Evolutionary conservation across 2,888 invertebrate species (phyloP).

Genomic region (Incurvaria masculella): DNA sequence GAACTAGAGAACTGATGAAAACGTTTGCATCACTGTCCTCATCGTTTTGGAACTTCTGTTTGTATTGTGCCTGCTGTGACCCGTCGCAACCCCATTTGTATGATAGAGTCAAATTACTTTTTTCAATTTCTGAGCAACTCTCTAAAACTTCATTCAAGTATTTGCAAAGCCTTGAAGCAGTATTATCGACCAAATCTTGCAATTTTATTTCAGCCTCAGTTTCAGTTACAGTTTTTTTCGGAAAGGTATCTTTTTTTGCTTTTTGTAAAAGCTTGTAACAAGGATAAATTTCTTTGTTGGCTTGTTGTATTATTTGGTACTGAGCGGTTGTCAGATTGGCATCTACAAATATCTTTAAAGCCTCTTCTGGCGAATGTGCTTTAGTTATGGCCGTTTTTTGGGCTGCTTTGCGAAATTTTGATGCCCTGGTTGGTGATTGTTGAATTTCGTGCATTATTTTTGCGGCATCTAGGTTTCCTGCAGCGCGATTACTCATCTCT

Average conservation of each 20-base stretch:
- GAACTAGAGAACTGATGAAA: no score
- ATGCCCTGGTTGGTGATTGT: constrained; percentile 4
- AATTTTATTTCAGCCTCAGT: constrained; percentile 4
- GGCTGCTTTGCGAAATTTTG: constrained; percentile 4
- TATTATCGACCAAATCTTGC: constrained; percentile 7
- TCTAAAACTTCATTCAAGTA: no score
- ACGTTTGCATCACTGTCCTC: no score
- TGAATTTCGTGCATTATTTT: constrained; percentile 4
- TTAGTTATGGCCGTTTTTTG: neutral
- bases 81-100: no score
- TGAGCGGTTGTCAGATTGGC: constrained; percentile 4
- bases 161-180: no score
- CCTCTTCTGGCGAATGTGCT: constrained; percentile 2
- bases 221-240: constrained; percentile 3
- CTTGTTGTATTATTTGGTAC: constrained; percentile 4
- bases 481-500: constrained; percentile 5
- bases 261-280: constrained; percentile 1
- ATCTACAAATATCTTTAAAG: constrained; percentile 3
- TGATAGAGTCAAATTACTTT: no score
- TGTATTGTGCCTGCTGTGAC: no score
- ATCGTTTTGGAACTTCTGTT: no score
- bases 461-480: constrained; percentile 2
- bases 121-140: no score
- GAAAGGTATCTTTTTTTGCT: constrained; percentile 6
- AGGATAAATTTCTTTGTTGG: constrained; percentile 4